phyloP scores from a whole-genome alignment of 2,797 vertebrate genomes.

The Poeciliopsis presidionis region DNA sequence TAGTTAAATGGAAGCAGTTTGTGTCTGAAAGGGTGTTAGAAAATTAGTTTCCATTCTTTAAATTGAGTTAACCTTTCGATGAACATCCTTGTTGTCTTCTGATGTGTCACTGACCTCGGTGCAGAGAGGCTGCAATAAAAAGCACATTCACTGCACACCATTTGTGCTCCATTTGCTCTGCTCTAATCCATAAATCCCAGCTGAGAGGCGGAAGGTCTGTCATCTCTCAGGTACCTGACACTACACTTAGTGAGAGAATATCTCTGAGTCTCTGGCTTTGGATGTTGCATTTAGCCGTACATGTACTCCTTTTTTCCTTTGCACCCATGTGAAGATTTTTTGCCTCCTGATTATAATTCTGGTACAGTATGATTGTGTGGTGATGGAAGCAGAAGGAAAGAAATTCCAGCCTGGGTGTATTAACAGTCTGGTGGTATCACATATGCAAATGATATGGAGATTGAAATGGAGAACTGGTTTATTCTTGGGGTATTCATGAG shows the following conservation, averaged over 20 bases:
- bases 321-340: background rate
- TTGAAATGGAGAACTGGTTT: slow-evolving; percentile 18
- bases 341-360: slow-evolving; percentile 1
- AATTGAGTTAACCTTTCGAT: background rate
- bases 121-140: slow-evolving; percentile 5
- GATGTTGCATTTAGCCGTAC: background rate
- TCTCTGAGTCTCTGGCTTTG: background rate
- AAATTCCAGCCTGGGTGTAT: background rate
- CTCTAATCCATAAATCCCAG: slow-evolving; percentile 49
- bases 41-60: background rate
- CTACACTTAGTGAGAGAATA: background rate
- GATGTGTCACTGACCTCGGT: slow-evolving; percentile 25
- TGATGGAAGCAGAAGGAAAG: background rate
- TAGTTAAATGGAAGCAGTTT: background rate
- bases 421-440: slow-evolving; percentile 24
- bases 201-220: slow-evolving; percentile 14
- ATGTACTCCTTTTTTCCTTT: background rate
- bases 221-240: slow-evolving; percentile 36
- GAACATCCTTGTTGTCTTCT: slow-evolving; percentile 15
- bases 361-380: background rate
- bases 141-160: slow-evolving; percentile 8
- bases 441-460: slow-evolving; percentile 36
- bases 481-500: slow-evolving; percentile 36
- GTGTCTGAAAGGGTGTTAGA: background rate
- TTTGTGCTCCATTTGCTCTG: slow-evolving; percentile 44